Conservation (phyloP, 2,888 invertebrate genomes). For the Morpho achilles region DNA sequence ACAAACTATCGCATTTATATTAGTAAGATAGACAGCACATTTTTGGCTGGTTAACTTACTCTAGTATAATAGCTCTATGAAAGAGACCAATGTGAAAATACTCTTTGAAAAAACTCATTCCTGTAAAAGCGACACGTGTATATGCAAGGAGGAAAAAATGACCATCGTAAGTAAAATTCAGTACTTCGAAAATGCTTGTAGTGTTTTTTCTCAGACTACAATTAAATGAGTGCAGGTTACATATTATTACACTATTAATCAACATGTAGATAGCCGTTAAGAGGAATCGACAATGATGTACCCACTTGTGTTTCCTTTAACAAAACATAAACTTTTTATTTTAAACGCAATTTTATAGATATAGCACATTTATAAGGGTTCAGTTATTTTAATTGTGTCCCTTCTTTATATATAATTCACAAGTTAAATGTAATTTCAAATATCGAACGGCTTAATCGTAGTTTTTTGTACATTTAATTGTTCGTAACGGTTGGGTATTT, state of each 20-base stretch:
- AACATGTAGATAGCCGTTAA: neutral
- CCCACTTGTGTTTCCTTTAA: slow-evolving; percentile 8
- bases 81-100: too few relatives aligned
- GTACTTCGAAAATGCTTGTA: neutral
- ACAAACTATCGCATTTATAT: too few relatives aligned
- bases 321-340: slow-evolving; percentile 2
- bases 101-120: too few relatives aligned
- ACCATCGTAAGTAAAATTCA: neutral
- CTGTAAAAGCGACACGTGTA: too few relatives aligned
- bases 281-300: neutral
- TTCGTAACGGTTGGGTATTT: too few relatives aligned
- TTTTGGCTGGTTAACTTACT: too few relatives aligned
- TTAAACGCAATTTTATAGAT: slow-evolving; percentile 3
- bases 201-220: neutral
- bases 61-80: too few relatives aligned
- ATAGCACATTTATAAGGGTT: slow-evolving; percentile 8
- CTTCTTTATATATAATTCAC: slow-evolving; percentile 1
- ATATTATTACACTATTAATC: slow-evolving; percentile 2
- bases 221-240: neutral
- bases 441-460: slow-evolving; percentile 1
- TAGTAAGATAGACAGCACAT: too few relatives aligned
- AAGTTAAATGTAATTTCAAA: neutral
- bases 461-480: neutral
- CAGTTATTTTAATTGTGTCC: slow-evolving; percentile 7
- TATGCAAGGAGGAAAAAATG: neutral